Evolutionary conservation across 2,888 invertebrate genomes (phyloP).

Genomic region (Nysson spinosus): DNA sequence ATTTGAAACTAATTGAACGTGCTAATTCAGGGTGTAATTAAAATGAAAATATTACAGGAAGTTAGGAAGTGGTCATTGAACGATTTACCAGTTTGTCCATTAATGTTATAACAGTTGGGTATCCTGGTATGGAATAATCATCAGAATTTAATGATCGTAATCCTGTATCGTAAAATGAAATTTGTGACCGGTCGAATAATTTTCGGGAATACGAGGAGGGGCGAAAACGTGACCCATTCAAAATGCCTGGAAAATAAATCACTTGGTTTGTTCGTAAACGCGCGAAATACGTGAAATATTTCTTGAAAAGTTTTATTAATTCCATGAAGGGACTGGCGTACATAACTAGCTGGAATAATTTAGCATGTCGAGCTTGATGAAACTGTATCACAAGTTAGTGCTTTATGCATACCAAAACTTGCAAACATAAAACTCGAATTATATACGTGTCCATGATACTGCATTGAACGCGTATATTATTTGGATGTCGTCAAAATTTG

Average conservation of each 20-base stretch:
- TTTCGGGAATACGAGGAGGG: not conserved
- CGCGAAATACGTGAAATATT: slow-evolving; percentile 5
- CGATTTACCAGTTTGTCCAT: slow-evolving; percentile 5
- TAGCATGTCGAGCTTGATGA: not conserved
- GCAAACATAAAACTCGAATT: too few species aligned
- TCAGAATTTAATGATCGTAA: slow-evolving; percentile 9
- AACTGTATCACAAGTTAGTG: not conserved
- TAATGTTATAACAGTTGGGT: not conserved
- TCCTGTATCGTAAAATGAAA: slow-evolving; percentile 8
- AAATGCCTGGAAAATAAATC: slow-evolving; percentile 4
- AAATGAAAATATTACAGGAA: too few species aligned
- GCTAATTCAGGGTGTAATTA: too few species aligned
- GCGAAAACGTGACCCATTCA: not conserved
- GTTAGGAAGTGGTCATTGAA: too few species aligned
- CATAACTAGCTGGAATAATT: not conserved
- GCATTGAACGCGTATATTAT: too few species aligned
- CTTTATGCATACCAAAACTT: not conserved
- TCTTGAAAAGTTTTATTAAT: slow-evolving; percentile 15
- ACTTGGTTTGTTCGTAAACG: not conserved
- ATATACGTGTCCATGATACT: too few species aligned
- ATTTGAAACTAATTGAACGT: too few species aligned
- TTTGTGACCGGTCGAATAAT: slow-evolving; percentile 1
- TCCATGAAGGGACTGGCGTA: not conserved
- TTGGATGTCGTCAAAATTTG: too few species aligned
- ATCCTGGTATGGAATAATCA: slow-evolving; percentile 11